phyloP scores from a whole-genome alignment of 1,140 invertebrate genomes.

The Temnothorax nylanderi region DNA sequence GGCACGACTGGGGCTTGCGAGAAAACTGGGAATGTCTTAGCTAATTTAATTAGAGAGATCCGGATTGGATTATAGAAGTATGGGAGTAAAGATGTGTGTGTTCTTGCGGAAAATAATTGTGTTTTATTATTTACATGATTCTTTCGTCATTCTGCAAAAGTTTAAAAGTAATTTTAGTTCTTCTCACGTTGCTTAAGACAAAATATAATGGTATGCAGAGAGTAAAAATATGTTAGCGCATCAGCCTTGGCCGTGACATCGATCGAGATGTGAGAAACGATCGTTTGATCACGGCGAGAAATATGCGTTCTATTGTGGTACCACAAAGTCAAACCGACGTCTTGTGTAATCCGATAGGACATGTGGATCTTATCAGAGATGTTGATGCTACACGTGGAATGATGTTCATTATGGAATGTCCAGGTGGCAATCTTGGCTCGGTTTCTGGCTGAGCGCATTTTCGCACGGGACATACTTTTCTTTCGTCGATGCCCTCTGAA shows the following conservation, averaged over 20 bases:
- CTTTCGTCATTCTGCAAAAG: not conserved
- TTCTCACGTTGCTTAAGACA: too few species aligned
- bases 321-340: constrained; percentile 25
- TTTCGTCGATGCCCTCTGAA: constrained; percentile 47
- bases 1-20: not conserved
- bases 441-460: not conserved
- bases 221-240: constrained; percentile 1
- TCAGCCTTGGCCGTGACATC: constrained; percentile 54
- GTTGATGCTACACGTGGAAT: constrained; percentile 45
- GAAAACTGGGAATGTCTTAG: not conserved
- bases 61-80: not conserved
- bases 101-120: not conserved
- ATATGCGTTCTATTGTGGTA: constrained; percentile 46
- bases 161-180: not conserved
- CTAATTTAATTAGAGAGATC: constrained; percentile 20
- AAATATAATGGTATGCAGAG: not conserved
- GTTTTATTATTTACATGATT: not conserved
- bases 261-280: constrained; percentile 10
- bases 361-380: constrained; percentile 38
- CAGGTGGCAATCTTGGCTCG: constrained; percentile 69
- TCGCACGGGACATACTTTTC: constrained; percentile 38
- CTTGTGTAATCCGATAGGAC: constrained; percentile 20
- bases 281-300: constrained; percentile 5
- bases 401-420: constrained; percentile 42
- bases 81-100: not conserved